Evolutionary conservation across 2,888 invertebrate species (phyloP), one percentile per base, ranked within the genome.

Genomic region (Argyra leucocephala): DNA sequence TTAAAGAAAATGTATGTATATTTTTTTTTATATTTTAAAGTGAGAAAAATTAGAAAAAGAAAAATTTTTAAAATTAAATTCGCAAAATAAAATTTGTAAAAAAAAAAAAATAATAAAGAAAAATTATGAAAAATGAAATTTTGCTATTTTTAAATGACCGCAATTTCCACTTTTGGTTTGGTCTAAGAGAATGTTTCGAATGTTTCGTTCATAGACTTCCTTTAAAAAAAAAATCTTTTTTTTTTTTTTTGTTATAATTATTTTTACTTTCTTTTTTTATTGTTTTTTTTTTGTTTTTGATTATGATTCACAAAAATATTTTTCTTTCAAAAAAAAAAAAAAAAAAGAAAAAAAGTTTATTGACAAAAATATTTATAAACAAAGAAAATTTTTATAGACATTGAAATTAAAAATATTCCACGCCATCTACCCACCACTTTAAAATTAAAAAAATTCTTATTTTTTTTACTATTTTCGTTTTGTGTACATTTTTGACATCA

Each of bases 161-260:
- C 48, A 48, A 48, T 48, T 48, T 48, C 48, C 48, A 48, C 48
- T 48, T 48, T 48, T 48, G 48, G 48, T 48, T 48, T 48, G 48
- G 48, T 48, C 12, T 48, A 48, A 48, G 48, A 48, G 48, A 48
- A 48, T 10, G 7, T 31, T 31, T 26, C 9, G 26, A 6, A 37
- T 37, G 12, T 37, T 48, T 48, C 48, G 48, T 15, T 18, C 48
- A 48, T 18, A 48, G 48, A 48, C 48, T 48, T 48, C 48, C 48
- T 48, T 48, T 48, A 48, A 48, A 18, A 48, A 15, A 48, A 18
- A 18, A 12, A 12, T 48, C 18, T 48, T 48, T 15, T 18, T 15
- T 18, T 48, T 15, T 48, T 15, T 48, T 37, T 15, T 37, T 37
- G 7, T 48, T 48, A 3, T 48, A 15, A 18, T 31, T 31, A 10